These are phyloP conservation scores for Beroe ovata DNA, from an alignment of 37 sponge, comb jelly and placozoan genomes.

Conservation along the genomic window DNA sequence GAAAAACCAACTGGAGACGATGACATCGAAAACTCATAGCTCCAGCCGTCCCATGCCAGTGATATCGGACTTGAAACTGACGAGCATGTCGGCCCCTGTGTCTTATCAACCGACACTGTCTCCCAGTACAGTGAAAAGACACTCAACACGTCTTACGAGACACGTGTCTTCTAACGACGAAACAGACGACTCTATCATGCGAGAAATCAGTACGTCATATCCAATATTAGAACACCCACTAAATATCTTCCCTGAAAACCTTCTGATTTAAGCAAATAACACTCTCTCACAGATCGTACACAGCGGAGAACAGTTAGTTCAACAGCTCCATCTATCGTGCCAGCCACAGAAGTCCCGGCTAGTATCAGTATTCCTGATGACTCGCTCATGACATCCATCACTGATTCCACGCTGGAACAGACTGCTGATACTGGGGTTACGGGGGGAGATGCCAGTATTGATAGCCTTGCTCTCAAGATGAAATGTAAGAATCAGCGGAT, in stretches of 20 bases:
- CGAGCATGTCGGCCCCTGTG: background rate
- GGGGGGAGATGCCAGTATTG: background rate
- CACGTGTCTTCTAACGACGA: constrained; percentile 45
- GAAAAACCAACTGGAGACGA: background rate
- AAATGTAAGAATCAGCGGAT: background rate
- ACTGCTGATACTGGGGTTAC: background rate
- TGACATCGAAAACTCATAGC: constrained; percentile 7
- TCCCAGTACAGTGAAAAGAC: background rate
- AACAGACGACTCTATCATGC: constrained; percentile 64
- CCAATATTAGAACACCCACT: no score
- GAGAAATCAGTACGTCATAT: constrained; percentile 54
- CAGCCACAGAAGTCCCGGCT: background rate
- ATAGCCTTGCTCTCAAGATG: constrained; percentile 17
- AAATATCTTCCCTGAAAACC: no score
- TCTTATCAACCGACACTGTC: constrained; percentile 49
- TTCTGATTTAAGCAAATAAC: no score
- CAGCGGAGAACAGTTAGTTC: no score
- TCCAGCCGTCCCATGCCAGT: background rate
- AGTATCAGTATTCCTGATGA: constrained; percentile 7
- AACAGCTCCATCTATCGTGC: background rate
- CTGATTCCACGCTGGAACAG: constrained; percentile 29
- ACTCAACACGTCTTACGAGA: background rate
- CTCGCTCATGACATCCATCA: constrained; percentile 60
- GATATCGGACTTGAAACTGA: background rate
- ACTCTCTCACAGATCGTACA: no score